Evolutionary conservation across 2,113 vertebrate species (phyloP).

Genomic region (Campylomormyrus numenius): DNA sequence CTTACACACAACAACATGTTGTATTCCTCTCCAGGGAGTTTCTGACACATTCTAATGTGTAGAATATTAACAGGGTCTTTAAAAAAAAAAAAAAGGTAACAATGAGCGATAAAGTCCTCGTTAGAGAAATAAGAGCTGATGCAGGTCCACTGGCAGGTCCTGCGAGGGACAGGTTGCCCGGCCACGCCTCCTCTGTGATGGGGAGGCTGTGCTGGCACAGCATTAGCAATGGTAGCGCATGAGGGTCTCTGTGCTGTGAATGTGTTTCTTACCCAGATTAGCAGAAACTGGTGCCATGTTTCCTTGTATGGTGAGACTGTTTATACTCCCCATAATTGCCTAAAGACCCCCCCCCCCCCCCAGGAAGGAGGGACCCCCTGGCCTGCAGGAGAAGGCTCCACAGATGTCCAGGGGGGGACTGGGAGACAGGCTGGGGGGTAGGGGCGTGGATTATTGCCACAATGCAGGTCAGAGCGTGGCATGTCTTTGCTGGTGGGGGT

Average conservation of each 20-base stretch:
- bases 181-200: background rate
- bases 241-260: background rate
- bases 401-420: conserved; percentile 13
- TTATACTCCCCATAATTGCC: background rate
- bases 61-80: conserved; percentile 32
- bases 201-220: background rate
- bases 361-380: conserved; percentile 12
- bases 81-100: conserved; percentile 18
- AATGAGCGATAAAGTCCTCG: background rate
- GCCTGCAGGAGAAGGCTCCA: conserved; percentile 19
- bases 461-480: background rate
- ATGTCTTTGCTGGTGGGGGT: background rate
- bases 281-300: background rate
- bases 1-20: conserved; percentile 47
- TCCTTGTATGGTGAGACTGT: background rate
- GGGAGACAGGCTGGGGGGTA: background rate
- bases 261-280: background rate
- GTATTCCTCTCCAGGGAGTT: conserved; percentile 35
- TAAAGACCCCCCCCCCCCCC: background rate
- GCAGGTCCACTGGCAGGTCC: background rate
- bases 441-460: background rate
- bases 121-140: background rate
- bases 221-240: background rate
- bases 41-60: conserved; percentile 37
- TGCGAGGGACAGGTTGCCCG: background rate